Base-by-base conservation (phyloP, 2,113 vertebrate genomes). In the Myotis brandtii region DNA sequence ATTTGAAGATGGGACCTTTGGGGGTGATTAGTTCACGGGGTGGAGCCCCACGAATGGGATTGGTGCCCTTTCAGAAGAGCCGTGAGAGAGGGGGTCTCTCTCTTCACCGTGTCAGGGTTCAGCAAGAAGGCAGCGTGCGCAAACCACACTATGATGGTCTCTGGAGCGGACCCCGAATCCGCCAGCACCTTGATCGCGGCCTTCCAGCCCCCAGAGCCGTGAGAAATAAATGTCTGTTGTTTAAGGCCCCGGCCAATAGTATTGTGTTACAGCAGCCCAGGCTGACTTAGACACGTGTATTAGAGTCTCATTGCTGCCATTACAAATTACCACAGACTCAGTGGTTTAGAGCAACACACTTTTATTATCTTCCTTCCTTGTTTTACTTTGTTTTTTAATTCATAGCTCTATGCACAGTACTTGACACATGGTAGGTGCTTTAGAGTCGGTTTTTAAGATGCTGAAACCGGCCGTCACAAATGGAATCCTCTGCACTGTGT, bases 221-320 rank as follows among this genome's bases (percentile, higher is more conserved):
- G 46, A 27, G 30, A 13, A 6, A 17, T 12, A 9, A 5, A 4
- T 0, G 30, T 11, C 9, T 25, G 37, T 5, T 4, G 8, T n/a
- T 9, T 11, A 7, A 11, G 40, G 40, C 13, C 27, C 5, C 30
- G 7, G 37, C 13, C 70, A 4, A 1, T 10, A 30, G 3, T 7
- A 4, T 25, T 25, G 14, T 40, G 69, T 59, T 0, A 10, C 3
- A 9, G 50, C 67, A 2, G 84, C 69, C 20, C 12, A 21, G 1
- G 4, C 16, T 12, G 11, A 12, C 25, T 32, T 3, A 43, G 85
- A 23, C 37, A 7, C 16, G 50, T 43, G 40, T 62, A 5, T 76
- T n/a, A 5, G 43, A 72, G 64, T 85, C 62, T 56, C 66, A 34
- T 6, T 72, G 46, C 75, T 21, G 34, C 59, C 50, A 20, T 32